phyloP scores from a whole-genome alignment of 1,140 invertebrate species.

The Drosophila hydei region DNA sequence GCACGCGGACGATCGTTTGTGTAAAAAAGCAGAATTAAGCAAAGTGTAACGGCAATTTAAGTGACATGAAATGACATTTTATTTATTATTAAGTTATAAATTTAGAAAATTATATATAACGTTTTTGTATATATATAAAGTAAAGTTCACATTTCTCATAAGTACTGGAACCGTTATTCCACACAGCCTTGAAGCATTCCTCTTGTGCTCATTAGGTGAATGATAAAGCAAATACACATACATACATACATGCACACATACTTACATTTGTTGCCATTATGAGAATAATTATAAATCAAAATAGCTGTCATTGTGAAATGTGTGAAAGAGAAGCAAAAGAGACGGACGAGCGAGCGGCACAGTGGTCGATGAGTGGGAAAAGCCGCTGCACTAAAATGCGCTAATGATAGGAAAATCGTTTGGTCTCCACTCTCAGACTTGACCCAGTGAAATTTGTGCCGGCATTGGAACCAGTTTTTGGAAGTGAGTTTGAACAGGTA shows the following conservation, averaged over 20 bases:
- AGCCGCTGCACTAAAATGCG: conserved; percentile 61
- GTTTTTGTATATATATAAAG: not conserved
- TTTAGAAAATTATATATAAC: not conserved
- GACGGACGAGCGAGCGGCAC: not conserved
- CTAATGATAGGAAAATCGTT: conserved; percentile 41
- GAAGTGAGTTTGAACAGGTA: not conserved
- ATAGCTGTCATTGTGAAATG: conserved; percentile 46
- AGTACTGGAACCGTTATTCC: conserved; percentile 53
- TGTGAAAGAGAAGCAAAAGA: conserved; percentile 28
- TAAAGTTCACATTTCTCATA: conserved; percentile 6
- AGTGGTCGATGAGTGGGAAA: conserved; percentile 1
- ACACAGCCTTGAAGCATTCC: conserved; percentile 60
- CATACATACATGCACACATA: no score
- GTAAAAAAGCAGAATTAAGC: not conserved
- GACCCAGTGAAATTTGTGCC: conserved; percentile 58
- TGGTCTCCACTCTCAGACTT: conserved; percentile 6
- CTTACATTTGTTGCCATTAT: conserved; percentile 31
- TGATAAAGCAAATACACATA: conserved; percentile 53
- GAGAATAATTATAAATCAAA: conserved; percentile 46
- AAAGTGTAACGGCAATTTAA: conserved; percentile 9
- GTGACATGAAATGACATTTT: no score
- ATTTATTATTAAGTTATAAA: no score
- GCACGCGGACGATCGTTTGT: conserved; percentile 5
- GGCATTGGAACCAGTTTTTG: conserved; percentile 44
- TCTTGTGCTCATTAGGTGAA: conserved; percentile 45